Evolutionary conservation across 2,113 vertebrate species (phyloP).

Genomic region (Phoenicopterus ruber): DNA sequence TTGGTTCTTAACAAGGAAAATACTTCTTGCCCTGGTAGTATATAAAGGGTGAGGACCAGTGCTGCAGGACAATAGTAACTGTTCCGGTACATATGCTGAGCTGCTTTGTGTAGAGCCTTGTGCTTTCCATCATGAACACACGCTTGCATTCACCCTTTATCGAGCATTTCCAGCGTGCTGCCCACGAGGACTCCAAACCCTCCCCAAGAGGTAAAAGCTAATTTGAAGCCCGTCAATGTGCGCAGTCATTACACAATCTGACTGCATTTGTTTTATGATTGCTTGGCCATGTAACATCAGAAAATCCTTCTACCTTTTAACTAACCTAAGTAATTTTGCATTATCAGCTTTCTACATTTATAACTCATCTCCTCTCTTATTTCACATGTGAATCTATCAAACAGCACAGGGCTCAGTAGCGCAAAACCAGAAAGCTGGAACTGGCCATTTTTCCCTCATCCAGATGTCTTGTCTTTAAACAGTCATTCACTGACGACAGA

Average conservation of each 20-base stretch:
- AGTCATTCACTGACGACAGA: background rate
- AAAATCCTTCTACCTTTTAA: no score
- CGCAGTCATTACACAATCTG: fast-evolving
- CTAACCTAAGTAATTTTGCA: background rate
- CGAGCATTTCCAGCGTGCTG: fast-evolving
- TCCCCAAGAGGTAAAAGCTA: background rate
- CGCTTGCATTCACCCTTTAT: fast-evolving
- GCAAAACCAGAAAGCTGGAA: background rate
- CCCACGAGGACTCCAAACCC: background rate
- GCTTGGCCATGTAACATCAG: background rate
- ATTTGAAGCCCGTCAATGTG: fast-evolving
- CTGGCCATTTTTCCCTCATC: background rate
- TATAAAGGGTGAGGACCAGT: background rate
- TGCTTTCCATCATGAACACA: fast-evolving
- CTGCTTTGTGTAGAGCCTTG: background rate
- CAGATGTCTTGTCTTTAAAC: no score
- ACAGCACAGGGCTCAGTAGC: background rate
- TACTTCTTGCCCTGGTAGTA: no score
- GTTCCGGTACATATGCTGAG: no score
- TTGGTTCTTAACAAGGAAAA: background rate
- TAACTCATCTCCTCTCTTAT: background rate
- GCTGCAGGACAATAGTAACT: no score
- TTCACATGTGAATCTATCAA: background rate
- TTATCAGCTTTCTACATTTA: no score
- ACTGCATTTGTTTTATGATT: background rate